Evolutionary conservation across 2,797 vertebrate species (phyloP).

Genomic region (Cephalopachus bancanus): DNA sequence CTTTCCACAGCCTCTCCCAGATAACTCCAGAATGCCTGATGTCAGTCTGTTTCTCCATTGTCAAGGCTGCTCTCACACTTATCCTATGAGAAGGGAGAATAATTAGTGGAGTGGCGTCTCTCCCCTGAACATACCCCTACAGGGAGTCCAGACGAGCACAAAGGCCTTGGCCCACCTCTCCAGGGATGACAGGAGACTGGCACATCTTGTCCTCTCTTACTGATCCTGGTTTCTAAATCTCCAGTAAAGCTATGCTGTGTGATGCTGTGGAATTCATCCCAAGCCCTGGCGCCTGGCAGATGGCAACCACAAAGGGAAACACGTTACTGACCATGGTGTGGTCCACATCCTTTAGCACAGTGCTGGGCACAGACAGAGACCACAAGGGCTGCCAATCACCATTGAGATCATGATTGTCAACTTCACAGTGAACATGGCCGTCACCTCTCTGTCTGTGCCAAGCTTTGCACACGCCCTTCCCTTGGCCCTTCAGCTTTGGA

Average conservation of each 20-base stretch:
- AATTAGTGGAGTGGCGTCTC: no score
- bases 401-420: accelerated
- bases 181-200: not conserved
- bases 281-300: not conserved
- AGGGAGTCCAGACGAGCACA: not conserved
- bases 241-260: not conserved
- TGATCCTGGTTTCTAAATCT: not conserved
- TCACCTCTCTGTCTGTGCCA: not conserved
- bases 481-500: accelerated
- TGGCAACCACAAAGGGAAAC: not conserved
- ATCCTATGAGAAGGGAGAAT: not conserved
- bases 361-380: not conserved
- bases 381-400: accelerated
- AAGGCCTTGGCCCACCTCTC: not conserved
- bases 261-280: not conserved
- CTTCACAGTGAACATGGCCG: not conserved
- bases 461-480: not conserved
- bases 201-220: not conserved
- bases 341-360: not conserved
- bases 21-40: not conserved
- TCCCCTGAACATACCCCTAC: not conserved
- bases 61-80: not conserved
- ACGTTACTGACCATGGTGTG: not conserved
- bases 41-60: not conserved
- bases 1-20: not conserved